A percentile compares a stretch with the other conserved stretches of the same genome.
phyloP scores from a whole-genome alignment of 1,140 invertebrate genomes.

The Drosophila obscura region DNA sequence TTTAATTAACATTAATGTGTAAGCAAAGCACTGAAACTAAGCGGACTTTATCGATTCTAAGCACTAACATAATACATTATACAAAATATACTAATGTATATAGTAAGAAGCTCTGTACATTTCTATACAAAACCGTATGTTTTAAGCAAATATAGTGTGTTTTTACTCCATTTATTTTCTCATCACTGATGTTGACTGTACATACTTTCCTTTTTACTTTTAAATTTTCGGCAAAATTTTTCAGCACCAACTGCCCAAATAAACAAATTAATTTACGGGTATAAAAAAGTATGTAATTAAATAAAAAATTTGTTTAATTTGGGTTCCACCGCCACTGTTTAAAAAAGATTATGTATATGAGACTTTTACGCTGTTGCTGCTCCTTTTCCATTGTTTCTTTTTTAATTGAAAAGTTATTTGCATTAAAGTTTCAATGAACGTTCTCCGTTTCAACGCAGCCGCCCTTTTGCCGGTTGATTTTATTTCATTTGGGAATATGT shows the following conservation, averaged over 20 bases:
- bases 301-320: slow-evolving; percentile 15
- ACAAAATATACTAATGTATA: no score
- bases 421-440: slow-evolving; percentile 53
- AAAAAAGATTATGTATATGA: slow-evolving; percentile 69
- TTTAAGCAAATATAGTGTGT: background rate
- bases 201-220: slow-evolving; percentile 9
- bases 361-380: slow-evolving; percentile 42
- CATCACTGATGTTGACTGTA: background rate
- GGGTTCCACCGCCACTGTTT: slow-evolving; percentile 30
- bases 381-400: slow-evolving; percentile 20
- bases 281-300: slow-evolving; percentile 32
- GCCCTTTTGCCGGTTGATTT: slow-evolving; percentile 13
- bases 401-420: slow-evolving; percentile 74
- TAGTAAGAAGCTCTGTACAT: background rate
- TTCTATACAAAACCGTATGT: background rate
- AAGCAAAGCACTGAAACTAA: no score
- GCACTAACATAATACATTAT: no score
- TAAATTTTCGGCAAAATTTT: slow-evolving; percentile 39
- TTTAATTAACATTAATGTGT: no score
- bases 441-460: slow-evolving; percentile 7
- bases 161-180: background rate
- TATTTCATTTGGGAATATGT: slow-evolving; percentile 30
- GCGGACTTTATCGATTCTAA: no score
- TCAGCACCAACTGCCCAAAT: slow-evolving; percentile 53
- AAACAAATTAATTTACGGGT: slow-evolving; percentile 75